These are phyloP conservation scores for Centroberyx gerrardi DNA, from an alignment of 2,797 vertebrate species.

Conservation along the genomic window DNA sequence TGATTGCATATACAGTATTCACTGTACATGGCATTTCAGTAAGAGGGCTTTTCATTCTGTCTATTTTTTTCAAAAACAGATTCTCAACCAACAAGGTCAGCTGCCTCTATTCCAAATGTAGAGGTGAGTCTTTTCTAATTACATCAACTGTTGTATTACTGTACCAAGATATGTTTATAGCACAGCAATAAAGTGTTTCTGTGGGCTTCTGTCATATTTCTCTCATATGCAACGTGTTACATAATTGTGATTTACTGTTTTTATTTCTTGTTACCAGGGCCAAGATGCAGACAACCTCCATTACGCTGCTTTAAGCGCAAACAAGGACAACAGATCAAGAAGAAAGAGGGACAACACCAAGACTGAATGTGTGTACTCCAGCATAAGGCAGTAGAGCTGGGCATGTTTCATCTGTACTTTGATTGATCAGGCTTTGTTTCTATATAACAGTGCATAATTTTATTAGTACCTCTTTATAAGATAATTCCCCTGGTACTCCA, in stretches of 20 bases:
- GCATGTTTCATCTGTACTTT: too few relatives aligned
- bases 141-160: neutral
- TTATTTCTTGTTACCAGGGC: neutral
- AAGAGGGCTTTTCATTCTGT: too few relatives aligned
- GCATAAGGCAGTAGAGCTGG: slow-evolving; percentile 35
- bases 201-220: too few relatives aligned
- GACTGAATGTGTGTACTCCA: slow-evolving; percentile 49
- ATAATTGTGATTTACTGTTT: too few relatives aligned
- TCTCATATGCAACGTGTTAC: too few relatives aligned
- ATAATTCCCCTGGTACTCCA: too few relatives aligned
- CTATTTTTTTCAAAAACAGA: neutral
- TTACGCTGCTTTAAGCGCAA: neutral
- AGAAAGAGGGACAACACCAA: neutral
- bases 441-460: too few relatives aligned
- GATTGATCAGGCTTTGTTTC: too few relatives aligned
- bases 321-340: slow-evolving; percentile 9
- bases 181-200: too few relatives aligned
- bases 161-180: neutral
- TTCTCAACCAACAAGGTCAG: neutral
- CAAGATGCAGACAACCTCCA: slow-evolving; percentile 2
- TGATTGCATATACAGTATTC: neutral
- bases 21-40: neutral
- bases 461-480: too few relatives aligned
- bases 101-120: neutral
- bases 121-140: neutral